Base-by-base conservation (phyloP, 2,113 vertebrate species). In the Mesocricetus auratus region DNA sequence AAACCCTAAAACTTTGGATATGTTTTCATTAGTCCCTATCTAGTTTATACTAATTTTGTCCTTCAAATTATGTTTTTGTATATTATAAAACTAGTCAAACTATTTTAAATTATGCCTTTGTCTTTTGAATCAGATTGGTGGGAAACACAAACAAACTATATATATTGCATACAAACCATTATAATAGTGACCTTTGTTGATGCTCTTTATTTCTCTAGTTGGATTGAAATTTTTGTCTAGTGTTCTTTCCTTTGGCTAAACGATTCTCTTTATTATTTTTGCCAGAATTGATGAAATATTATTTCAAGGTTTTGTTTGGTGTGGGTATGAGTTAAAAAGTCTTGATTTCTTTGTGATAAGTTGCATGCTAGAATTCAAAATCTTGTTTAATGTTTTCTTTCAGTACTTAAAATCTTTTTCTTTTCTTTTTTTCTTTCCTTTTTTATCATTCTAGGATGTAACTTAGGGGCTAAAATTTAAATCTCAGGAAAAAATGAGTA, bases 11-110 rank as follows among this genome's bases (percentile, higher is more conserved):
- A 94, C 26, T 92, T 89, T 81, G 10, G n/a, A 0, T 73, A 8
- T 56, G 64, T 15, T 92, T 90, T 33, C 26, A 45, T 75, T 11
- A 64, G 6, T 95, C 86, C 50, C 16, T 93, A 42, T 86, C 31
- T 45, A 77, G 9, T 93, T 93, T 60, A 13, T 74, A 24, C 64
- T 47, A 90, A 86, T 94, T 12, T 81, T 93, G 21, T 78, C 42
- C 53, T 74, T 79, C 26, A 45, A 13, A 45, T 83, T 62, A 83
- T 60, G 24, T 83, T 60, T 42, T 33, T 83, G 42, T 39, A 39
- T 60, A 42, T 77, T 77, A 77, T 64, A 26, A 39, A 19, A 24
- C n/a, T 85, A 64, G 39, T 64, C 4, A 85, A 60, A 64, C 26
- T 64, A 62, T 62, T 31, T 62, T 64, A 64, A 85, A 64, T 85